Conservation (phyloP, 2,888 invertebrate species). For the Brachypterus glaber region DNA sequence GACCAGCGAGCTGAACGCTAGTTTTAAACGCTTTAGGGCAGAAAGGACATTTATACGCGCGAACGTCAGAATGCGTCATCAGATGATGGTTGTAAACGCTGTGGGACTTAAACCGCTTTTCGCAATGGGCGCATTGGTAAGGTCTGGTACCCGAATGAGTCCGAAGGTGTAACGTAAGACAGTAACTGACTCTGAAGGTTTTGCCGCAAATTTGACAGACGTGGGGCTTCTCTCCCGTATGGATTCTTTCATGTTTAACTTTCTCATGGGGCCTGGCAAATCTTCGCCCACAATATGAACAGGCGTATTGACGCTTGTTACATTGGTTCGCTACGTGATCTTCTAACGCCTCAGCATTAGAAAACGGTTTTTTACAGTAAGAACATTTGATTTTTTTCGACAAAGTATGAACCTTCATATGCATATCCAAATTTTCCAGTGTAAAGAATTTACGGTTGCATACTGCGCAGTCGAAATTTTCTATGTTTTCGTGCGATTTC, state of each 20-base stretch:
- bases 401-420: conserved; percentile 57
- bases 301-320: conserved; percentile 50
- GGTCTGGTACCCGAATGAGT: conserved; percentile 72
- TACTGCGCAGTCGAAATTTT: conserved; percentile 52
- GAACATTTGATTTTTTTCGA: conserved; percentile 43
- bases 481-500: conserved; percentile 52
- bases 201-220: conserved; percentile 72
- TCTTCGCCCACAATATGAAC: conserved; percentile 60
- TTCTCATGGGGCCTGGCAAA: conserved; percentile 71
- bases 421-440: conserved; percentile 58
- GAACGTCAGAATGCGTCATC: conserved; percentile 64
- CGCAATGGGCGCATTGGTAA: conserved; percentile 62
- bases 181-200: conserved; percentile 69
- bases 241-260: conserved; percentile 76
- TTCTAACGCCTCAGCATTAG: conserved; percentile 31
- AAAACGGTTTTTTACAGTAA: conserved; percentile 38
- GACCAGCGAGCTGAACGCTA: conserved; percentile 66
- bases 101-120: conserved; percentile 68
- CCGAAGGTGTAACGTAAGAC: conserved; percentile 68
- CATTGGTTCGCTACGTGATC: conserved; percentile 33
- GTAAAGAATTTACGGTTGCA: conserved; percentile 66
- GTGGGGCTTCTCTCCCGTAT: conserved; percentile 71
- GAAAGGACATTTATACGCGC: conserved; percentile 64
- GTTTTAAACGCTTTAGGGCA: conserved; percentile 76
- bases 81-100: conserved; percentile 72